Evolutionary conservation across 2,797 vertebrate genomes (phyloP).

Genomic region (Apogon hyalosoma): DNA sequence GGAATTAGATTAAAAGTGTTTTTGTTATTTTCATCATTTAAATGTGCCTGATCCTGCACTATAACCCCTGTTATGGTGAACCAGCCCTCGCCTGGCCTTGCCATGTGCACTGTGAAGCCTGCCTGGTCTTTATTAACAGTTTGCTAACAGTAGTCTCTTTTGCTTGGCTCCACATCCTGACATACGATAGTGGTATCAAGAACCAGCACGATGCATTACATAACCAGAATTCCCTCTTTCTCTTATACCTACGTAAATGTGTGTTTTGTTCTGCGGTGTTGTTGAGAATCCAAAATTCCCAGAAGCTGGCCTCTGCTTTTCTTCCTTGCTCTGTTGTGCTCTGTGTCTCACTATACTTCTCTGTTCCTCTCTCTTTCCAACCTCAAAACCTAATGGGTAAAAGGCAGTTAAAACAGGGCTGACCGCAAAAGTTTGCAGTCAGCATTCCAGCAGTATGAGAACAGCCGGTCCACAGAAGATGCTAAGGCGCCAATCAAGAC

Average conservation of each 20-base stretch:
- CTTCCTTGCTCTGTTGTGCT: constrained; percentile 31
- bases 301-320: constrained; percentile 54
- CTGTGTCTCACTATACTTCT: constrained; percentile 23
- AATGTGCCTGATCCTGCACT: constrained; percentile 37
- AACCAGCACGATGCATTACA: constrained; percentile 57
- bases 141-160: constrained; percentile 78
- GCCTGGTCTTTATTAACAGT: constrained; percentile 64
- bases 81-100: constrained; percentile 26
- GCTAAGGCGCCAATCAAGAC: constrained; percentile 68
- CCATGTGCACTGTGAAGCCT: constrained; percentile 47
- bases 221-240: constrained; percentile 53
- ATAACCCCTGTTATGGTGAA: constrained; percentile 44
- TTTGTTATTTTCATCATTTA: constrained; percentile 14
- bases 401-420: constrained; percentile 62
- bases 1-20: constrained; percentile 24
- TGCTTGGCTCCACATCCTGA: constrained; percentile 68
- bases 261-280: constrained; percentile 69
- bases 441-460: constrained; percentile 78
- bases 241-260: constrained; percentile 57
- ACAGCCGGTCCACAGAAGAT: constrained; percentile 64
- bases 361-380: constrained; percentile 70
- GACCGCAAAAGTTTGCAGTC: constrained; percentile 71
- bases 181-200: constrained; percentile 66
- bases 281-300: constrained; percentile 59
- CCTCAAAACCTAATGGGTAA: constrained; percentile 72